phyloP scores from a whole-genome alignment of 2,113 vertebrate genomes.

The Triplophysa siluroides region DNA sequence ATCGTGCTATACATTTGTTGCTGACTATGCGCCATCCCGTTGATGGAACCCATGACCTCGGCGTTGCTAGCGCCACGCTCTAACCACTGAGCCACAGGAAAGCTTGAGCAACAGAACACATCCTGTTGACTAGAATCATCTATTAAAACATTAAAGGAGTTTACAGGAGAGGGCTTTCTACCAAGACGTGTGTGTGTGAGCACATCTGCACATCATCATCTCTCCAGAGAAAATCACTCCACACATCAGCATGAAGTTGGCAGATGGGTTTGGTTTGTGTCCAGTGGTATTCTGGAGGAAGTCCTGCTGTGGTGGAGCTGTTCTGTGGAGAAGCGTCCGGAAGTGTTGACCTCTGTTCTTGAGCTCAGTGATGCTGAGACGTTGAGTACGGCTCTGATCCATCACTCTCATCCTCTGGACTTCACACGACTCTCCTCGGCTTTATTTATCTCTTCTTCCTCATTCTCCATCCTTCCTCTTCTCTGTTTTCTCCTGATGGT shows the following conservation, averaged over 20 bases:
- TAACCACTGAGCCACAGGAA: no score
- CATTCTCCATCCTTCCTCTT: background rate
- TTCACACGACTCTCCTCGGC: fast-evolving
- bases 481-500: background rate
- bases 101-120: no score
- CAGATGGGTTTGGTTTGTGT: conserved; percentile 45
- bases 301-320: conserved; percentile 60
- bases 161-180: no score
- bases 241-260: conserved; percentile 60
- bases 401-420: conserved; percentile 20
- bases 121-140: no score
- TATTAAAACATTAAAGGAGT: no score
- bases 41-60: no score
- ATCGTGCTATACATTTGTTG: no score
- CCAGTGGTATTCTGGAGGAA: conserved; percentile 55
- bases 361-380: background rate
- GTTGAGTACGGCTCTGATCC: conserved; percentile 17
- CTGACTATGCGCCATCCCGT: no score
- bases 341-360: conserved; percentile 59
- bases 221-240: background rate
- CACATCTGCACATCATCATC: background rate
- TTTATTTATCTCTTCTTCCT: background rate
- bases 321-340: conserved; percentile 54
- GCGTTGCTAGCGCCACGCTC: no score
- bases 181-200: background rate